phyloP scores from a whole-genome alignment of 2,113 vertebrate species.

The Eulemur macaco region DNA sequence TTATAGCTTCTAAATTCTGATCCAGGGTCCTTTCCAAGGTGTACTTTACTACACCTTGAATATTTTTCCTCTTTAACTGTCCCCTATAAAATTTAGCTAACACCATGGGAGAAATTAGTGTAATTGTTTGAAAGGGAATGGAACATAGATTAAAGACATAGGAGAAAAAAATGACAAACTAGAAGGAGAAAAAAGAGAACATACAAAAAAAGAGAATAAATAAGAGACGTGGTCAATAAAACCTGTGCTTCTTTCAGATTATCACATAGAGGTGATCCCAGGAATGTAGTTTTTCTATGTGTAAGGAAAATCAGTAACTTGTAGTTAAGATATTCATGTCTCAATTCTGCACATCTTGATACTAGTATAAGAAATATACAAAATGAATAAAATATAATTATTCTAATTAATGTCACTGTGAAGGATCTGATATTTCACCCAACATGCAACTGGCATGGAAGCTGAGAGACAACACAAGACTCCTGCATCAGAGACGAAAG shows the following conservation, averaged over 20 bases:
- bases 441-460: rapidly evolving
- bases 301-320: rapidly evolving
- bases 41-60: neutral
- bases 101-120: neutral
- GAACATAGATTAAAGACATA: neutral
- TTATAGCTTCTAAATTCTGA: neutral
- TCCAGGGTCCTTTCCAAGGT: neutral
- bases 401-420: neutral
- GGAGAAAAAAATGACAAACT: neutral
- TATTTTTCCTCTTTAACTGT: neutral
- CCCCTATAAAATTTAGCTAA: neutral
- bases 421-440: neutral
- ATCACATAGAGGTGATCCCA: rapidly evolving
- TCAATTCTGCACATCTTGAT: neutral
- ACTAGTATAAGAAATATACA: neutral
- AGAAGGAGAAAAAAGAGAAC: neutral
- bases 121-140: neutral
- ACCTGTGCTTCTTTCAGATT: rapidly evolving
- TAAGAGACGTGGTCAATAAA: neutral
- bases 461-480: too few species aligned
- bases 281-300: rapidly evolving
- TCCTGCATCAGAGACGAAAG: rapidly evolving
- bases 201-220: neutral
- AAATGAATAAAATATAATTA: neutral
- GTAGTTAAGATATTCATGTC: neutral